Conservation (phyloP, 2,888 invertebrate species). For the Digitonthophagus gazella region DNA sequence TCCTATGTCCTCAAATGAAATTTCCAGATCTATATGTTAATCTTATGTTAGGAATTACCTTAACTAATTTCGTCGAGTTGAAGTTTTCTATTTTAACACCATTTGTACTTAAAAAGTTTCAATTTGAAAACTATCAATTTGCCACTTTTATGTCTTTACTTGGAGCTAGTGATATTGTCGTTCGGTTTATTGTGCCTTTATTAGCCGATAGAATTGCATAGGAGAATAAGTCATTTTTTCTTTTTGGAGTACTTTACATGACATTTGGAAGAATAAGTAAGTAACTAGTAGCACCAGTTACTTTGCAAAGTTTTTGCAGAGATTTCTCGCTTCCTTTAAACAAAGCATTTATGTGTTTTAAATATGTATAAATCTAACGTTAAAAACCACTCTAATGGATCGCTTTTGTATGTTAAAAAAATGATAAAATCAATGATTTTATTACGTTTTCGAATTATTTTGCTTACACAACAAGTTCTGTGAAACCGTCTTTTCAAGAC, state of each 20-base stretch:
- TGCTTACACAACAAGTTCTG: too few species aligned
- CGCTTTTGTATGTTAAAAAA: too few species aligned
- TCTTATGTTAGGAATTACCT: conserved; percentile 67
- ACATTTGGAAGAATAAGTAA: conserved; percentile 65
- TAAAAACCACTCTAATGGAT: too few species aligned
- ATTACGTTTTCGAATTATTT: too few species aligned
- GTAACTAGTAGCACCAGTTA: conserved; percentile 28
- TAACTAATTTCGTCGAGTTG: conserved; percentile 69
- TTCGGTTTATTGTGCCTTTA: conserved; percentile 67
- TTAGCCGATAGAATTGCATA: conserved; percentile 67
- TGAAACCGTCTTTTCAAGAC: too few species aligned
- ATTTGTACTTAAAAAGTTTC: conserved; percentile 68
- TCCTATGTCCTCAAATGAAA: too few species aligned
- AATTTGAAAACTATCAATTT: conserved; percentile 59
- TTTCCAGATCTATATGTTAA: too few species aligned
- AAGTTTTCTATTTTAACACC: conserved; percentile 74
- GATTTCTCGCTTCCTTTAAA: neutral
- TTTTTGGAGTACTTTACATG: conserved; percentile 66
- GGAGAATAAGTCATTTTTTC: conserved; percentile 69
- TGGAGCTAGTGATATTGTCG: conserved; percentile 63
- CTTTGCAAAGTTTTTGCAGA: neutral
- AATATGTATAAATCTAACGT: too few species aligned
- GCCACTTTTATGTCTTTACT: conserved; percentile 69
- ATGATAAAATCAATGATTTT: too few species aligned
- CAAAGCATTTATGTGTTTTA: neutral